Evolutionary conservation across 2,113 vertebrate species (phyloP).

Genomic region (Callorhinus ursinus): DNA sequence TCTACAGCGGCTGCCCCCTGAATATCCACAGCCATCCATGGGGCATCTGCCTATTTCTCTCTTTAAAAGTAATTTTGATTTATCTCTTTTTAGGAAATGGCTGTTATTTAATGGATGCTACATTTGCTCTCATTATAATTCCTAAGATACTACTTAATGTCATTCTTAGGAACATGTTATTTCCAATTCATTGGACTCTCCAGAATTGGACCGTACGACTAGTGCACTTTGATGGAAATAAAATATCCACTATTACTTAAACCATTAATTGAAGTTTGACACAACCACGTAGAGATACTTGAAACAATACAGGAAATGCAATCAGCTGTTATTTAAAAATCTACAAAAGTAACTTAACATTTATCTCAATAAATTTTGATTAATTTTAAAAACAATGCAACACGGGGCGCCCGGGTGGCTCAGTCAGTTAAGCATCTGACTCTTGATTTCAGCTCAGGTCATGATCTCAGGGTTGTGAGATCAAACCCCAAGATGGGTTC

Average conservation of each 20-base stretch:
- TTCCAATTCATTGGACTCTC: background rate
- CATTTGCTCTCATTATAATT: background rate
- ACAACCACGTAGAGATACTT: background rate
- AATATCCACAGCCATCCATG: background rate
- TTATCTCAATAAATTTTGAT: background rate
- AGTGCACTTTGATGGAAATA: background rate
- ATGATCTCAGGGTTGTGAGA: background rate
- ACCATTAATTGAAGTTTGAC: background rate
- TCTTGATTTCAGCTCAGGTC: background rate
- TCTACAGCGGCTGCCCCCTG: background rate
- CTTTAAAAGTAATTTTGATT: background rate
- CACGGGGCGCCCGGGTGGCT: background rate
- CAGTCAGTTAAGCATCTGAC: background rate
- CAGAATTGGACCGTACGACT: background rate
- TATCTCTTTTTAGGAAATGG: background rate
- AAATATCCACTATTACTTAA: conserved; percentile 17
- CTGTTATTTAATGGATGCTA: background rate
- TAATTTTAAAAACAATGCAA: background rate
- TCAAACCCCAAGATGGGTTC: background rate
- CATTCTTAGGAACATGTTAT: background rate
- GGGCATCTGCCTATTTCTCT: background rate
- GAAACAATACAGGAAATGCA: background rate
- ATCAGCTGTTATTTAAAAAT: background rate
- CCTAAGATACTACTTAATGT: background rate
- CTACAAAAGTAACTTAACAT: background rate